Base-by-base conservation (phyloP, 1,140 invertebrate species). In the Steinernema feltiae region DNA sequence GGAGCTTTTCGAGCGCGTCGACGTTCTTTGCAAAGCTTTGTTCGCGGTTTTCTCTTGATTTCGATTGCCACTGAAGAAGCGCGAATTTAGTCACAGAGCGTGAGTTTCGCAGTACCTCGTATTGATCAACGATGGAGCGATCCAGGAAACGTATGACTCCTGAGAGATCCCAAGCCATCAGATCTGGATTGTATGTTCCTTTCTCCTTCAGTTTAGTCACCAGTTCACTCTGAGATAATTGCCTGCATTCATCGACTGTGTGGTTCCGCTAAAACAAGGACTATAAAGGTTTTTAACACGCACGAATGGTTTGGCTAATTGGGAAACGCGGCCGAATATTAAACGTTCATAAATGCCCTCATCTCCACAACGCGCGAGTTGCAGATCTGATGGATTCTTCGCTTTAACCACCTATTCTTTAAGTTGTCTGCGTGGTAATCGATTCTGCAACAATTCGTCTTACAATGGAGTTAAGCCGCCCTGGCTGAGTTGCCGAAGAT, bases 91-190 rank as follows among this genome's bases (percentile, higher is more conserved):
- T 48, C 21, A 46, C 15, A n/a, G 30, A 24, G 48, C 24, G 30
- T 27, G 1, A 27, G 27, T 79, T 31, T 79, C 1, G 32, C 35
- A 1, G 2, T 30, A 86, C 85, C 69, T 85, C 85, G 76, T 85
- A 85, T 71, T 86, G 83, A 17, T 86, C 84, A 70, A 80, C 71
- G 41, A 86, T 84, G 0, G 84, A 81, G 41, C 83, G 73, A 71
- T 86, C 85, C 0, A 85, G 76, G 75, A 85, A 85, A 17, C 84
- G 74, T 72, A 85, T 79, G 0, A 85, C 82, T n/a, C 84, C 84
- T 17, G 81, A 69, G 1, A 81, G 82, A 75, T 85, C 84, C 83
- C 84, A 85, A 17, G 84, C 84, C 84, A 85, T 85, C 24, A 85
- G 72, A 41, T 85, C 85, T 29, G 84, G 84, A 75, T 85, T 85